Evolutionary conservation across 2,888 invertebrate genomes (phyloP).

Genomic region (Pollenia labialis): DNA sequence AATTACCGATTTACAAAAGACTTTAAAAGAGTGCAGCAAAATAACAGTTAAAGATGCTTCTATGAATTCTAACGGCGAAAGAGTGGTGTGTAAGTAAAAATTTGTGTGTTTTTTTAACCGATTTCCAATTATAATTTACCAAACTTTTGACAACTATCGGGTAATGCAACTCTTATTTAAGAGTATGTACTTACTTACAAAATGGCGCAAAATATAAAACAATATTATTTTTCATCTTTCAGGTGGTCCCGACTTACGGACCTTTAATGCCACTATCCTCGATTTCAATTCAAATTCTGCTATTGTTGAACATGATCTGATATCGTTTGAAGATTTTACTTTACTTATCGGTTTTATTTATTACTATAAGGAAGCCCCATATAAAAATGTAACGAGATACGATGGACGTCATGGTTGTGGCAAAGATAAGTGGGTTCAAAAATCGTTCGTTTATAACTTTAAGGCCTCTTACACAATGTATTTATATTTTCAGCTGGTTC

Average conservation of each 20-base stretch:
- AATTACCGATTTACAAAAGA: conserved; percentile 85
- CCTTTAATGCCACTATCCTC: conserved; percentile 82
- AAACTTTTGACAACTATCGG: no score
- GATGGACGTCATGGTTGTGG: conserved; percentile 96
- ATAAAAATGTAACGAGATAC: conserved; percentile 91
- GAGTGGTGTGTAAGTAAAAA: conserved; percentile 90
- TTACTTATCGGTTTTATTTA: conserved; percentile 95
- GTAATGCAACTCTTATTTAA: no score
- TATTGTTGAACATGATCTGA: conserved; percentile 87
- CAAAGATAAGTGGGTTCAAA: conserved; percentile 87
- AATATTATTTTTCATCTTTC: background rate
- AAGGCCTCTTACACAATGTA: background rate
- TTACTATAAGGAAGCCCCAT: conserved; percentile 91
- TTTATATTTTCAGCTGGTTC: conserved; percentile 86
- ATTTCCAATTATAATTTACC: background rate
- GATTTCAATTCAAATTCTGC: conserved; percentile 84
- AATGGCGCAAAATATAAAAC: no score
- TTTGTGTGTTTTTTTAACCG: background rate
- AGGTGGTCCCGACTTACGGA: conserved; percentile 74
- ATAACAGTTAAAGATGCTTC: conserved; percentile 79
- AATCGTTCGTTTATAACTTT: background rate
- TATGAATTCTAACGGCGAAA: conserved; percentile 93
- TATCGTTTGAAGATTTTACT: conserved; percentile 88
- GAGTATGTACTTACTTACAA: no score
- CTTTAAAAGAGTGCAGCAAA: conserved; percentile 74